Base-by-base conservation (phyloP, 2,888 invertebrate genomes). In the Erynnis tages region DNA sequence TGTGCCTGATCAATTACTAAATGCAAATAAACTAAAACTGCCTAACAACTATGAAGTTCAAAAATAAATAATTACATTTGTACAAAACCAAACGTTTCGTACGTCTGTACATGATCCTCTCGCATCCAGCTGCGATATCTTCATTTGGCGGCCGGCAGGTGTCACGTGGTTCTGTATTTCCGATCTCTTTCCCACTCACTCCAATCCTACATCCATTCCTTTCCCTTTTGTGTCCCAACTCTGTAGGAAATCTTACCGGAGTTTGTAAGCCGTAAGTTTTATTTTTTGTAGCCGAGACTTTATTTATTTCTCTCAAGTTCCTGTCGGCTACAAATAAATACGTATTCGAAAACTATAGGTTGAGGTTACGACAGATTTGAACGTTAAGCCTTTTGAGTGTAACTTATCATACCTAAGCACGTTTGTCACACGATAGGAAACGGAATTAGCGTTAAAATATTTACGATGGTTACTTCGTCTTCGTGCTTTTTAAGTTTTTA, bases 71-170 rank as follows among this genome's bases (percentile, higher is more conserved):
- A 29, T 19, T 40, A 13, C 19, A 56, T 19, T n/a, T n/a, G n/a
- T n/a, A n/a, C 17, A 2, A 30, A 40, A 55, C 56, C 41, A 54
- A 54, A 76, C 62, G 79, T 81, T 79, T 60, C 55, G 55, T 49
- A 72, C 67, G 60, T 67, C 81, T 79, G 74, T 45, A 62, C 61
- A 59, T 71, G 78, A 70, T 71, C 67, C 73, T 75, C 49, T 41
- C 72, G 76, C 78, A 82, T 82, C 84, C 88, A 87, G 88, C 88
- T 88, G 88, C 85, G 88, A 88, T 88, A 82, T 89, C 89, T 89
- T 88, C 87, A 89, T 89, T 88, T 87, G 86, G 82, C 79, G 79
- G 85, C 69, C 83, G 79, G 86, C 88, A 89, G 87, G 88, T 89
- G 89, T 86, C 87, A 87, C 84, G 85, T 83, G 86, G 82, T 71